These are phyloP conservation scores for Mesorhabditis spiculigera DNA, from an alignment of 2,888 invertebrate genomes.

Conservation along the genomic window DNA sequence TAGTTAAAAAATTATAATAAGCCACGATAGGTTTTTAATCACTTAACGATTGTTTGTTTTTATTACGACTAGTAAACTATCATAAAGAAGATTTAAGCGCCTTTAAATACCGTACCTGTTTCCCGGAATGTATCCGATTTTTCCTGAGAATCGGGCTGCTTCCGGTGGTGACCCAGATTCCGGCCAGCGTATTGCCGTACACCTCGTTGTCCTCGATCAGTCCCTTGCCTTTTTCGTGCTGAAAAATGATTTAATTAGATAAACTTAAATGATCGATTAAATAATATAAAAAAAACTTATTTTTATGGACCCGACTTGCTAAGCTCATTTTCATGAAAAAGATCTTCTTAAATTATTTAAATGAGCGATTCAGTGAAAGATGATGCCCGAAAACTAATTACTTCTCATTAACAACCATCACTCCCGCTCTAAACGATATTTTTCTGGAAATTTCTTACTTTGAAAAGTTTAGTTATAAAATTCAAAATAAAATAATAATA, in stretches of 20 bases:
- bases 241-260: slow-evolving; percentile 20
- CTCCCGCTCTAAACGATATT: too few species aligned
- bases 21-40: neutral
- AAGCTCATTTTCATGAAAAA: too few species aligned
- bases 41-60: too few species aligned
- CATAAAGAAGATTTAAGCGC: neutral
- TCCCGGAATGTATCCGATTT: slow-evolving; percentile 96
- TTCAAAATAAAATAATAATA: too few species aligned
- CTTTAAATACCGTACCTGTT: slow-evolving; percentile 69
- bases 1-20: neutral
- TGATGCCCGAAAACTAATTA: too few species aligned
- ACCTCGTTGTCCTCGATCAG: slow-evolving; percentile 97
- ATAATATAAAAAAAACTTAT: neutral
- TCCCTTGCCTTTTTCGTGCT: slow-evolving; percentile 95
- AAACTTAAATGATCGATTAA: slow-evolving; percentile 6
- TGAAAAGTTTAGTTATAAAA: too few species aligned
- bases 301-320: neutral
- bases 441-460: too few species aligned
- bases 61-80: neutral
- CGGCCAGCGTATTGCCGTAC: slow-evolving; percentile 86
- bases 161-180: slow-evolving; percentile 71
- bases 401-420: too few species aligned
- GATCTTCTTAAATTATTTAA: too few species aligned
- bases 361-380: too few species aligned
- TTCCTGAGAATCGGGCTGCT: slow-evolving; percentile 84